Base-by-base conservation (phyloP, 2,888 invertebrate species). In the Pteria penguin region DNA sequence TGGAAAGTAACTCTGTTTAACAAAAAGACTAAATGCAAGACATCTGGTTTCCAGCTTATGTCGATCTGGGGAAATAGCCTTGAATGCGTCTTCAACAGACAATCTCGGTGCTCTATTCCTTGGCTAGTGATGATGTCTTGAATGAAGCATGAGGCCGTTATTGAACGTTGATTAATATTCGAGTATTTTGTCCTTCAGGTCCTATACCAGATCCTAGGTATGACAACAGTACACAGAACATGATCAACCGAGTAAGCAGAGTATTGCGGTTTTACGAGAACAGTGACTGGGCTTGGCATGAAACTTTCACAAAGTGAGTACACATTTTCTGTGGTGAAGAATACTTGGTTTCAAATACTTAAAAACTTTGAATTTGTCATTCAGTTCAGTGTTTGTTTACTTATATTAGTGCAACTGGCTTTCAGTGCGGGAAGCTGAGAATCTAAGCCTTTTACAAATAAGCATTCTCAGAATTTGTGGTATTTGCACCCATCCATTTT, bases 281-380 rank as follows among this genome's bases (percentile, higher is more conserved):
- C 92, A 96, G 97, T 76, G 96, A 96, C 74, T 98, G 98, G 98
- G 93, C 98, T 70, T 98, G 98, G 98, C 95, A 95, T 79, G 98
- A 98, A 71, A 86, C 88, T 77, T 91, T 91, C 83, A 88, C 90
- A 27, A 91, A 91, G 92, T 92, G 78, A 82, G 90, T n/a, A n/a
- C n/a, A n/a, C n/a, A n/a, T n/a, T n/a, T n/a, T n/a, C n/a, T n/a
- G n/a, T n/a, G n/a, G n/a, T n/a, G n/a, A n/a, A n/a, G n/a, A n/a
- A n/a, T n/a, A n/a, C n/a, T n/a, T n/a, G n/a, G n/a, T n/a, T n/a
- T n/a, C n/a, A n/a, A n/a, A n/a, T n/a, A n/a, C n/a, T n/a, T n/a
- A n/a, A n/a, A n/a, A n/a, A n/a, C n/a, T n/a, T n/a, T n/a, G n/a
- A n/a, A n/a, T n/a, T n/a, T n/a, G n/a, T n/a, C n/a, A n/a, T n/a